Evolutionary conservation across 53 echinoderm and acorn worm genomes (phyloP).

Genomic region (Glandiceps talaboti): DNA sequence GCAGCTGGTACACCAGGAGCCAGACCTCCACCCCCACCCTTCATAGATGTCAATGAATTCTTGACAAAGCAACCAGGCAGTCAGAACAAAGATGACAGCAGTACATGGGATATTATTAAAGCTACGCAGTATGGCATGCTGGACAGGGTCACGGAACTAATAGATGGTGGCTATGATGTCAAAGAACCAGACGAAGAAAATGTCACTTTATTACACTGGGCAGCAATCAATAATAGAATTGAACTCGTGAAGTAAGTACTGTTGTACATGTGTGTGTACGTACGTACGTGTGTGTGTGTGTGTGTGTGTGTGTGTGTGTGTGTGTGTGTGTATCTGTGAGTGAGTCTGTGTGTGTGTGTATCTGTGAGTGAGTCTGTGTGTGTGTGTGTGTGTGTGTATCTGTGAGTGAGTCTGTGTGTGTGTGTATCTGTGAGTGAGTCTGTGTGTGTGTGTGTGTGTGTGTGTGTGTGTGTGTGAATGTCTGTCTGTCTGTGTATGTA

Average conservation of each 20-base stretch:
- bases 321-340: no score
- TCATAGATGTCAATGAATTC: conserved; percentile 16
- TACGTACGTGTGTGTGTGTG: no score
- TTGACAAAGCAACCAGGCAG: conserved; percentile 3
- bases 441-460: no score
- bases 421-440: no score
- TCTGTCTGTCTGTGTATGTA: no score
- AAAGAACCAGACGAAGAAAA: conserved; percentile 71
- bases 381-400: no score
- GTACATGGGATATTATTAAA: conserved; percentile 57
- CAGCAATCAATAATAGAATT: conserved; percentile 75
- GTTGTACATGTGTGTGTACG: background rate
- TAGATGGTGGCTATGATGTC: conserved; percentile 70
- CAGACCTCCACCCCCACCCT: conserved; percentile 11
- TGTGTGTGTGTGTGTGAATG: no score
- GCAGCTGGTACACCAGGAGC: conserved; percentile 1
- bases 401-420: no score
- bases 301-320: no score
- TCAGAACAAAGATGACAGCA: conserved; percentile 20
- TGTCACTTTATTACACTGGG: conserved; percentile 82
- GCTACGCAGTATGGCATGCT: conserved; percentile 83
- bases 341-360: no score
- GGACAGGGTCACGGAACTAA: conserved; percentile 54
- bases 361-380: no score
- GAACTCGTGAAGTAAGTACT: conserved; percentile 70